Evolutionary conservation across 2,888 invertebrate species (phyloP).

Genomic region (Phalera bucephala): DNA sequence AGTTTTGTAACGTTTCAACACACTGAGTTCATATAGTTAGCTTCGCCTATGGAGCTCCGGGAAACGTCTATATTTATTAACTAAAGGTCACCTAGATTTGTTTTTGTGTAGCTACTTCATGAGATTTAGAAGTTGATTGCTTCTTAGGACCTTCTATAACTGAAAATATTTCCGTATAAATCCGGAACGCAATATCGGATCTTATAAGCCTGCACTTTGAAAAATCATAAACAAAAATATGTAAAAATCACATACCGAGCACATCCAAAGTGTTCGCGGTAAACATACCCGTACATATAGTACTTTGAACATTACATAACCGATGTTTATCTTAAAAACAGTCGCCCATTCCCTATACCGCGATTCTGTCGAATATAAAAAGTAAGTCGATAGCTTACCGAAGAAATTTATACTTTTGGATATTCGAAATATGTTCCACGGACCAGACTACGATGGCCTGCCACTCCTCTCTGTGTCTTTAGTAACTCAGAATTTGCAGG

Average conservation of each 20-base stretch:
- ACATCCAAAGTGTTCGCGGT: constrained; percentile 10
- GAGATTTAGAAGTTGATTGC: too few species aligned
- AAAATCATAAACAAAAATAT: constrained; percentile 34
- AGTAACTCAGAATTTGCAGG: constrained; percentile 8
- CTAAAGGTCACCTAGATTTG: too few species aligned
- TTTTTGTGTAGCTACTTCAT: too few species aligned
- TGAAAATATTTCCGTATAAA: too few species aligned
- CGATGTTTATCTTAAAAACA: constrained; percentile 78
- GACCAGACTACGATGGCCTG: constrained; percentile 45
- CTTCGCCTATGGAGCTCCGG: too few species aligned
- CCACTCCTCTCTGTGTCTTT: constrained; percentile 9
- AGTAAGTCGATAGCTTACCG: constrained; percentile 83
- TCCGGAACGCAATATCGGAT: not conserved
- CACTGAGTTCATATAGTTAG: too few species aligned
- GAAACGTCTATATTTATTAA: too few species aligned
- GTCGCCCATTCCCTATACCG: constrained; percentile 67
- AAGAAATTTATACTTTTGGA: constrained; percentile 81
- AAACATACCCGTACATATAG: constrained; percentile 1
- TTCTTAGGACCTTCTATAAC: too few species aligned
- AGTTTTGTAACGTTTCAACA: too few species aligned
- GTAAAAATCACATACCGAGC: constrained; percentile 18
- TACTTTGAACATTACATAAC: constrained; percentile 35
- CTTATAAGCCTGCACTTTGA: constrained; percentile 15
- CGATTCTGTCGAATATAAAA: constrained; percentile 79
- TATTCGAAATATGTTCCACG: constrained; percentile 76